Percentiles rank a stretch among this genome's conserved stretches.
These are phyloP conservation scores for Calameuta filiformis DNA, from an alignment of 2,888 invertebrate genomes.

Conservation along the genomic window DNA sequence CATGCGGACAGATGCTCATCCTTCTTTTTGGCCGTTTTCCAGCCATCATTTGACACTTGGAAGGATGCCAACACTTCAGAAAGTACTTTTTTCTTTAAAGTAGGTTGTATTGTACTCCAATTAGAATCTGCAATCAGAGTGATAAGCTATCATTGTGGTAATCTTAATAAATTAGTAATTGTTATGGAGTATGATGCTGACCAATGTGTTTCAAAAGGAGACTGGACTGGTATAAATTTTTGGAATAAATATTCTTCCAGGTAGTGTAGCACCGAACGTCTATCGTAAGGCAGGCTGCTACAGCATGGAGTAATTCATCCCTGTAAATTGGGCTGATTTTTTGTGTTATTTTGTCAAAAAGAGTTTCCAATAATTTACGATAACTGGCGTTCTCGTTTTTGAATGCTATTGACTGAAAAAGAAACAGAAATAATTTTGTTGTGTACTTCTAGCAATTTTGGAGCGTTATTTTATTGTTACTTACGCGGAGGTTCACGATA, in stretches of 20 bases:
- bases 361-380: conserved; percentile 71
- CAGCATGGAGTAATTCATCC: conserved; percentile 71
- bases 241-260: conserved; percentile 78
- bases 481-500: conserved; percentile 71
- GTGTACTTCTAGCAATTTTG: neutral
- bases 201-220: conserved; percentile 70
- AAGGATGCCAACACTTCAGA: conserved; percentile 68
- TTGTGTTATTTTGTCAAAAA: conserved; percentile 73
- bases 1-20: conserved; percentile 47
- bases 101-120: conserved; percentile 60
- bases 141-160: conserved; percentile 59
- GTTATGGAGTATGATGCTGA: conserved; percentile 66
- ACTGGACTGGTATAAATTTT: conserved; percentile 75
- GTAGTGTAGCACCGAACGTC: conserved; percentile 75
- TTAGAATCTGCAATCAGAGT: conserved; percentile 60
- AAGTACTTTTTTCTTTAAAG: conserved; percentile 64
- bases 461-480: conserved; percentile 26
- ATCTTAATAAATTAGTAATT: conserved; percentile 51
- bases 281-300: conserved; percentile 72
- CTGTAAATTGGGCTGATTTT: conserved; percentile 67
- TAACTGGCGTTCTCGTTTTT: conserved; percentile 61
- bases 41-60: conserved; percentile 64
- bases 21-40: conserved; percentile 65
- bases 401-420: conserved; percentile 51
- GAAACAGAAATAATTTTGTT: conserved; percentile 36